These are phyloP conservation scores for Eulithis prunata DNA, from an alignment of 2,888 invertebrate species.

Conservation along the genomic window DNA sequence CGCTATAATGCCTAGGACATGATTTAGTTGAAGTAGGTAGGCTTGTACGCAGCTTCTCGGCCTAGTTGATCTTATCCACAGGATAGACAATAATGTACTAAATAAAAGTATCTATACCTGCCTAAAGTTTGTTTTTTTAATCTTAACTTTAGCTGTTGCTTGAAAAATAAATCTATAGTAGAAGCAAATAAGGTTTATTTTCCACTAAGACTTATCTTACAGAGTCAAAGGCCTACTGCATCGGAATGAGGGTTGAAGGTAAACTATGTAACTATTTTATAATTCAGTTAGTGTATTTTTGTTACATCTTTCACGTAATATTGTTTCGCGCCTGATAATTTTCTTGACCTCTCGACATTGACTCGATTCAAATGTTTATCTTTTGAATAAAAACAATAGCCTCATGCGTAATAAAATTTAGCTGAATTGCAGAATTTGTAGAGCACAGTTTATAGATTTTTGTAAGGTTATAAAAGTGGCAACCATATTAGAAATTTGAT, in stretches of 20 bases:
- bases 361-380: conserved; percentile 39
- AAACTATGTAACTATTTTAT: conserved; percentile 61
- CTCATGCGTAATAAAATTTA: not conserved
- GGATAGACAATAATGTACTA: no score
- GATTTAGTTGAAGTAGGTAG: no score
- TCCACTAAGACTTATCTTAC: not conserved
- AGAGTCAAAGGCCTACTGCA: conserved; percentile 1
- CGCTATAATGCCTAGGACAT: no score
- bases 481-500: no score
- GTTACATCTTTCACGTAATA: conserved; percentile 70
- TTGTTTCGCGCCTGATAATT: conserved; percentile 67
- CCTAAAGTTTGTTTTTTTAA: no score
- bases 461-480: no score
- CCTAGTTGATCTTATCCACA: no score
- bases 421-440: no score
- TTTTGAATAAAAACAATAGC: conserved; percentile 38
- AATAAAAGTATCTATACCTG: no score
- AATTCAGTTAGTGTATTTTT: conserved; percentile 63
- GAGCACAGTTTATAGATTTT: no score
- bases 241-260: conserved; percentile 61
- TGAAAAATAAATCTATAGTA: not conserved
- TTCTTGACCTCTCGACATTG: conserved; percentile 55
- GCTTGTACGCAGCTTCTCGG: no score
- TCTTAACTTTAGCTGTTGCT: not conserved
- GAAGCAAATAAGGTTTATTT: not conserved